Evolutionary conservation across 2,797 vertebrate genomes (phyloP).

Genomic region (Spea hammondii): DNA sequence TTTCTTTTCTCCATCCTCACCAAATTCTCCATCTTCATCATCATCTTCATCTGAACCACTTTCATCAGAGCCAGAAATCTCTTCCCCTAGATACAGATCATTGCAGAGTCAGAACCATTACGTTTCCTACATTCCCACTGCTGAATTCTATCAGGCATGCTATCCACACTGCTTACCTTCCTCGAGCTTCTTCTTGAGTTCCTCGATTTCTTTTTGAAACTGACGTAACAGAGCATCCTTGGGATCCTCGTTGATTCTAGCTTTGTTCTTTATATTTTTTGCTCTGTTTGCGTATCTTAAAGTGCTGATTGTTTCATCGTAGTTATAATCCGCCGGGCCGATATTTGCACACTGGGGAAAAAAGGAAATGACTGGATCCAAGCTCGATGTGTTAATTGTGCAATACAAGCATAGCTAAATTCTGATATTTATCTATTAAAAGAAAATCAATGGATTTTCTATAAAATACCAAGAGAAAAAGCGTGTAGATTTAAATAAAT

Average conservation of each 20-base stretch:
- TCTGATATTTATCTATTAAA: too few relatives aligned
- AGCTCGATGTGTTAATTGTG: too few relatives aligned
- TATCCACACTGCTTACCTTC: slow-evolving; percentile 75
- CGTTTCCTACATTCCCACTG: too few relatives aligned
- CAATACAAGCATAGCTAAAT: too few relatives aligned
- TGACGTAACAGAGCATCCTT: slow-evolving; percentile 94
- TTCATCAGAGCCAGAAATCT: slow-evolving; percentile 93
- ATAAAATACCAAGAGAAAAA: too few relatives aligned
- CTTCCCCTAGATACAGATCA: slow-evolving; percentile 76
- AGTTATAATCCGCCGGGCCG: slow-evolving; percentile 97
- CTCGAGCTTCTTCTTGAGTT: slow-evolving; percentile 93
- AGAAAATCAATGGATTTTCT: too few relatives aligned
- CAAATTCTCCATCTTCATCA: slow-evolving; percentile 82
- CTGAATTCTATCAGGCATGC: too few relatives aligned
- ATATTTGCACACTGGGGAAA: slow-evolving; percentile 90
- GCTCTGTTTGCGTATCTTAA: slow-evolving; percentile 94
- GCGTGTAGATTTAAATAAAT: too few relatives aligned
- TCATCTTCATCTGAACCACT: slow-evolving; percentile 90
- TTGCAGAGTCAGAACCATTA: too few relatives aligned
- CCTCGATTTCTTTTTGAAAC: slow-evolving; percentile 98
- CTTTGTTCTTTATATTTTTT: slow-evolving; percentile 99
- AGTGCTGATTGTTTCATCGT: slow-evolving; percentile 97
- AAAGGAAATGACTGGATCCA: not conserved
- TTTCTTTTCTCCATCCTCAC: slow-evolving; percentile 83
- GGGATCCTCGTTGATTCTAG: slow-evolving; percentile 96